Base-by-base conservation (phyloP, 1,140 invertebrate species). In the Drosophila neocordata region DNA sequence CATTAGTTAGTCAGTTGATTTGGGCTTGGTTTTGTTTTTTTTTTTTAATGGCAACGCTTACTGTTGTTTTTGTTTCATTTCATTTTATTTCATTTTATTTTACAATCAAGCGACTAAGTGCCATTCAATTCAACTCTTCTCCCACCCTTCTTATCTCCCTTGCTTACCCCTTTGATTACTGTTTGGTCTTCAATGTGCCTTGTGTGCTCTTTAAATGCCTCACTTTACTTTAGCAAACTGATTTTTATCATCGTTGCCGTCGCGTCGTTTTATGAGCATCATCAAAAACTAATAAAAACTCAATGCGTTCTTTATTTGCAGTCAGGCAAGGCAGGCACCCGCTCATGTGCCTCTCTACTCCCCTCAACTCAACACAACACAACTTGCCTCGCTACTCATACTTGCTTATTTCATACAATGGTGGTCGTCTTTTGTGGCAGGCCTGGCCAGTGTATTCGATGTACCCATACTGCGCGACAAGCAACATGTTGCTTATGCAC, bases 241-340 rank as follows among this genome's bases (percentile, higher is more conserved):
- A 87, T 85, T 87, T 85, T 87, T 87, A 88, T 87, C 82, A 88
- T 81, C 75, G 69, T 71, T 70, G 79, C 71, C 81, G 81, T 84
- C 81, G 81, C 81, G 67, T 82, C 83, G 78, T 87, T 87, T 87
- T 87, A 87, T 87, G 83, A 79, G 76, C 83, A 88, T 87, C 83
- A 87, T 87, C 83, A 87, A 87, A 87, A 87, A 87, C 83, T 87
- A 87, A 87, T 87, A 87, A 87, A 87, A 87, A 88, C 79, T 88
- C 83, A 83, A 87, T 87, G 83, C 83, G 83, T 83, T 87, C 79
- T 87, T 87, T 87, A 87, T 87, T 87, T 87, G 82, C 82, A 87
- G 82, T 74, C 81, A 83, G 73, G 57, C 73, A 55, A 55, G 15
- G 15, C 41, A 48, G 27, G 27, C n/a, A n/a, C n/a, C n/a, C n/a